A percentile compares a stretch with the other conserved stretches of the same genome.
phyloP scores from a whole-genome alignment of 2,888 invertebrate species.

The Nymphalis c-album region DNA sequence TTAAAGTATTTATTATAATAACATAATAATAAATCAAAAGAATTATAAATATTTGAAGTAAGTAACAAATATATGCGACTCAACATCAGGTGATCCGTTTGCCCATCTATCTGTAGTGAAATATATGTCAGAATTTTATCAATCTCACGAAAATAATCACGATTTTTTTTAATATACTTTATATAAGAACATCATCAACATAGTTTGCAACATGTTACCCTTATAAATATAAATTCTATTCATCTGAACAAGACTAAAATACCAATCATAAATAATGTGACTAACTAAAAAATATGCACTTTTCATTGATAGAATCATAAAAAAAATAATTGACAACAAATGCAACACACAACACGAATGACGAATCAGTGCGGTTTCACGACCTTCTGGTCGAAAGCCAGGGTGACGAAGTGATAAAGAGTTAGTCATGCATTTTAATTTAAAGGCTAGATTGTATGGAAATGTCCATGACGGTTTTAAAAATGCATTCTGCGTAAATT shows the following conservation, averaged over 20 bases:
- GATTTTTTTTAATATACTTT: too few species aligned
- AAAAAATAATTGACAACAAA: neutral
- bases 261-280: too few species aligned
- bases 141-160: too few species aligned
- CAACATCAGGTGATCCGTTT: too few species aligned
- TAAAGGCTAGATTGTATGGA: slow-evolving; percentile 7
- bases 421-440: slow-evolving; percentile 18
- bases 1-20: too few species aligned
- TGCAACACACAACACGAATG: neutral
- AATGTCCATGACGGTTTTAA: slow-evolving; percentile 4
- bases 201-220: too few species aligned
- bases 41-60: too few species aligned
- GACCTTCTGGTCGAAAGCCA: slow-evolving; percentile 33
- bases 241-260: neutral
- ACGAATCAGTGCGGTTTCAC: slow-evolving; percentile 8
- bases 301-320: slow-evolving; percentile 1
- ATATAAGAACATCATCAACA: too few species aligned
- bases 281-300: neutral
- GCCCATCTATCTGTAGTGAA: too few species aligned
- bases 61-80: neutral
- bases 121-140: too few species aligned
- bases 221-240: neutral
- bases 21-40: too few species aligned
- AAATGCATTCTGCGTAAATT: neutral
- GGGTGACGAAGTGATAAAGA: slow-evolving; percentile 25